A percentile compares a stretch with the other conserved stretches of the same genome.
Evolutionary conservation across 1,140 invertebrate genomes (phyloP).

Genomic region (Drosophila navojoa): DNA sequence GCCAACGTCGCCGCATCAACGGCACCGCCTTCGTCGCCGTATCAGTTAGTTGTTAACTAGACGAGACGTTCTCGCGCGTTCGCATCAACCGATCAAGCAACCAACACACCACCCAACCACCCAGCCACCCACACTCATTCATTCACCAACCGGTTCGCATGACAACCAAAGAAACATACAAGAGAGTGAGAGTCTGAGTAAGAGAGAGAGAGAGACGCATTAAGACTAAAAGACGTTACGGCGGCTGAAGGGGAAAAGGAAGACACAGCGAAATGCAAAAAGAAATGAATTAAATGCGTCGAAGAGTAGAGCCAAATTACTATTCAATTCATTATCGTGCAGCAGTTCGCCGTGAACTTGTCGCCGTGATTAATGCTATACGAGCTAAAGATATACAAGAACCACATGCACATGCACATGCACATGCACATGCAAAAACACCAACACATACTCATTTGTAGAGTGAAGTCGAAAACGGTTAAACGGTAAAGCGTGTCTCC

Average conservation of each 20-base stretch:
- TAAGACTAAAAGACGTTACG: slow-evolving; percentile 9
- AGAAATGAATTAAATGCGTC: slow-evolving; percentile 42
- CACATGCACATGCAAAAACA: neutral
- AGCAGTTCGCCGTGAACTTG: slow-evolving; percentile 53
- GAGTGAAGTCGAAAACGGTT: neutral
- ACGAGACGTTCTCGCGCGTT: slow-evolving; percentile 44
- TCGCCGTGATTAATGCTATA: slow-evolving; percentile 33
- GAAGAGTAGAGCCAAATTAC: slow-evolving; percentile 52
- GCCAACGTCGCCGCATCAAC: slow-evolving; percentile 44
- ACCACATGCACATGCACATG: neutral
- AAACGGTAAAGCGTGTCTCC: slow-evolving; percentile 27
- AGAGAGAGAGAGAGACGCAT: slow-evolving; percentile 7
- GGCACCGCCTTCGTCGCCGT: slow-evolving; percentile 37
- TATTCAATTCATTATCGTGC: slow-evolving; percentile 62
- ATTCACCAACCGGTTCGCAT: neutral
- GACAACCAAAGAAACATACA: slow-evolving; percentile 31
- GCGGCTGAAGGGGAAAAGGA: slow-evolving; percentile 17
- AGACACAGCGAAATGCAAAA: slow-evolving; percentile 34
- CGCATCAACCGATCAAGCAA: slow-evolving; percentile 10
- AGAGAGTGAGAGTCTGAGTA: neutral
- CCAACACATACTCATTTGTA: neutral
- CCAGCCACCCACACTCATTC: neutral
- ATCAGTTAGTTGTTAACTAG: slow-evolving; percentile 81
- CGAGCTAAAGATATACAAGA: slow-evolving; percentile 11
- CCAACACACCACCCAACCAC: slow-evolving; percentile 8